Conservation (phyloP, 2,797 vertebrate species). For the Helostoma temminkii region DNA sequence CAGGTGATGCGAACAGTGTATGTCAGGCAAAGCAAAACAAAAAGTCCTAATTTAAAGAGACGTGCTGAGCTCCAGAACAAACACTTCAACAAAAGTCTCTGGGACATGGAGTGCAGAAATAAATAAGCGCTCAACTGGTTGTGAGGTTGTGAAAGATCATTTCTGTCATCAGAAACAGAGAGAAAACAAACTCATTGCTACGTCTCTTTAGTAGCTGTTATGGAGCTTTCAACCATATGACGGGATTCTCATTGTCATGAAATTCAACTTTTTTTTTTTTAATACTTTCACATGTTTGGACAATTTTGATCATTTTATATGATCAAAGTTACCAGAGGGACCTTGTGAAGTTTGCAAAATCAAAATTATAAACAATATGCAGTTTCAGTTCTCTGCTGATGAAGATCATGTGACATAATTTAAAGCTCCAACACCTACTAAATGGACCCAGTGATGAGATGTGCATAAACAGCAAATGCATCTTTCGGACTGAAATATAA, state of each 20-base stretch:
- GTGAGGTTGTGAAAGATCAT: not conserved
- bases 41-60: not conserved
- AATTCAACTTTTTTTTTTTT: too few species aligned
- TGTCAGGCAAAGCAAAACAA: not conserved
- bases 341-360: too few species aligned
- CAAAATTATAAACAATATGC: too few species aligned
- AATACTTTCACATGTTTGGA: too few species aligned
- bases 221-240: not conserved
- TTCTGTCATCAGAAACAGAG: not conserved
- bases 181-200: not conserved
- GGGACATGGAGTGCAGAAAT: constrained; percentile 9
- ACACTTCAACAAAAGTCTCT: not conserved
- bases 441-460: not conserved
- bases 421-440: not conserved
- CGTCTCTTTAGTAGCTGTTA: not conserved
- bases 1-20: constrained; percentile 19
- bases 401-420: not conserved
- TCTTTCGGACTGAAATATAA: too few species aligned
- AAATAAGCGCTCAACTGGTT: not conserved
- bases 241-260: too few species aligned
- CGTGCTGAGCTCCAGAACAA: constrained; percentile 10
- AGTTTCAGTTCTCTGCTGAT: not conserved
- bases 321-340: too few species aligned
- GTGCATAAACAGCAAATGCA: not conserved
- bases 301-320: too few species aligned